Conservation (phyloP, 1,140 invertebrate species). For the Eurosta solidaginis region DNA sequence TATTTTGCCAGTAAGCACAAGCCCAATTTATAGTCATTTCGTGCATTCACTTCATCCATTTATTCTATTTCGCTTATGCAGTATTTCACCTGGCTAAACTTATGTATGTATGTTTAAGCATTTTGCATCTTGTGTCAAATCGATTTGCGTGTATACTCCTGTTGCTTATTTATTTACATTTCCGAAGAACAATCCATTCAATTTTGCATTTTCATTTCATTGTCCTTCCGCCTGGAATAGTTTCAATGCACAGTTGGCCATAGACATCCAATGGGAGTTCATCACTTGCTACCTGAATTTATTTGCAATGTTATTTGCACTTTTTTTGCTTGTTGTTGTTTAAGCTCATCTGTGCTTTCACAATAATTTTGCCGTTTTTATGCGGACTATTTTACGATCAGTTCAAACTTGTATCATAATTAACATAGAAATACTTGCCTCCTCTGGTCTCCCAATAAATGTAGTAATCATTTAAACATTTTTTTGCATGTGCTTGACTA, state of each 20-base stretch:
- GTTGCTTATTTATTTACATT: constrained; percentile 13
- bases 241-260: neutral
- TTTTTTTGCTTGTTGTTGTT: neutral
- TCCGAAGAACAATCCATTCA: constrained; percentile 10
- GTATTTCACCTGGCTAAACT: neutral
- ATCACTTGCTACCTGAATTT: neutral
- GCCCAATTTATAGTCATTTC: neutral
- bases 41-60: neutral
- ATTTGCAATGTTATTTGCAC: neutral
- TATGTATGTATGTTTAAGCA: neutral
- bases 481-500: too few relatives aligned
- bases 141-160: neutral
- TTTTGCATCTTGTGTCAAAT: neutral
- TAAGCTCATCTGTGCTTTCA: neutral
- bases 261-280: constrained; percentile 8
- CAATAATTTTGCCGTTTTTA: neutral
- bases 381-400: neutral
- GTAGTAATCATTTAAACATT: too few relatives aligned
- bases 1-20: neutral
- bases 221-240: neutral
- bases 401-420: constrained; percentile 19
- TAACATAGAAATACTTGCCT: neutral
- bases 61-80: neutral
- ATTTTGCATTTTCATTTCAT: constrained; percentile 15
- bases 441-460: neutral